Evolutionary conservation across 1,140 invertebrate genomes (phyloP).

Genomic region (Cataglyphis hispanica): DNA sequence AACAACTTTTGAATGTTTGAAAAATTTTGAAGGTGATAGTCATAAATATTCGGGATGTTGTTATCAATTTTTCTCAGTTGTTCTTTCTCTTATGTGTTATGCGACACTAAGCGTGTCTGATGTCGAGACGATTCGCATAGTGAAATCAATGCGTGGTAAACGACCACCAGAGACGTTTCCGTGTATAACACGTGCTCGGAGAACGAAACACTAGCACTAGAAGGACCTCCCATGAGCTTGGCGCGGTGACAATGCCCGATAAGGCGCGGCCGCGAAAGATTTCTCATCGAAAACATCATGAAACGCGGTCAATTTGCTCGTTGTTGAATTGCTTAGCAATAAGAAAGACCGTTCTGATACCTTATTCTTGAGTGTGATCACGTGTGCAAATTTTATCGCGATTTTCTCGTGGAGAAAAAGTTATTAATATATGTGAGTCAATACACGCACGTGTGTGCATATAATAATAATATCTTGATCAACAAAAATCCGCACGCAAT

Average conservation of each 20-base stretch:
- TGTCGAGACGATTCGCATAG: constrained; percentile 40
- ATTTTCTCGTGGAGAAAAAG: neutral
- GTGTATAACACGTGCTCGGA: constrained; percentile 48
- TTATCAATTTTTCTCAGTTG: constrained; percentile 26
- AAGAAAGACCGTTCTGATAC: constrained; percentile 31
- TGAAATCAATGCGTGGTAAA: constrained; percentile 45
- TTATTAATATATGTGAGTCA: neutral
- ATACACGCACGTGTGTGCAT: neutral
- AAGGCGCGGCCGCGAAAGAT: constrained; percentile 49
- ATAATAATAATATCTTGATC: neutral
- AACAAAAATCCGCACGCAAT: neutral
- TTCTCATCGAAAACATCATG: constrained; percentile 60
- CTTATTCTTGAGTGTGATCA: too few relatives aligned
- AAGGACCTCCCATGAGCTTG: constrained; percentile 54
- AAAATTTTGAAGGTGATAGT: neutral
- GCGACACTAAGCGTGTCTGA: neutral
- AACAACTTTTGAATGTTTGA: neutral
- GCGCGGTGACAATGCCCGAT: constrained; percentile 64
- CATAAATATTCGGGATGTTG: neutral
- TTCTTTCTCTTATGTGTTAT: constrained; percentile 29
- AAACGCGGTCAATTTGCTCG: constrained; percentile 22
- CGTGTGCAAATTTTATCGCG: neutral
- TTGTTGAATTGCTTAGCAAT: constrained; percentile 29
- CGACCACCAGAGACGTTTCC: constrained; percentile 58
- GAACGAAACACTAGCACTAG: constrained; percentile 3